Evolutionary conservation across 2,797 vertebrate species (phyloP), one percentile per base, ranked within the genome.

Genomic region (Acanthornis magna): DNA sequence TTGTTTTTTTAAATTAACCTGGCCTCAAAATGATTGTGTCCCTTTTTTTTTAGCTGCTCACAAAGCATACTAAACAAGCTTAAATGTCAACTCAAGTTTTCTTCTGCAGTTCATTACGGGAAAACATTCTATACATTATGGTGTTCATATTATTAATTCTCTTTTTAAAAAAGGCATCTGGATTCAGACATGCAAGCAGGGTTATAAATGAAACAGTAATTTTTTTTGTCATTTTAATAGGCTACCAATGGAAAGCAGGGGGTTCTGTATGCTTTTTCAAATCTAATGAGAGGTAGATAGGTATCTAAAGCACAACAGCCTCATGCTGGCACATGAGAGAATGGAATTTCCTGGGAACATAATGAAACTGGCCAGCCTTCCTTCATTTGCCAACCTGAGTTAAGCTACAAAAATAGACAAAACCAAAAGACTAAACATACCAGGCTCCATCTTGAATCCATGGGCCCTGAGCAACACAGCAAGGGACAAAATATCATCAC

Each of bases 301-400:
- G 83, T 85, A 96, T 96, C 96, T 95, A 83, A 96, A 91, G 61
- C 61, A 89, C 89, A 95, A 93, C 82, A 93, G 81, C 43, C 50
- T 82, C 90, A 82, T 0, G 1, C 63, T 87, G 88, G 61, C 78
- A 88, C 71, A 77, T 32, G 50, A 87, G 47, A 94, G 86, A 95
- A 89, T 78, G 81, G 87, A 93, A 92, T 93, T 93, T 93, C 94
- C 86, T 91, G 88, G 80, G 71, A 87, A 78, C 47, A 83, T 76
- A 95, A 85, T 88, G 61, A 84, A 95, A 90, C n/a, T 61, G 77
- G 67, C 61, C 83, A 86, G 68, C 47, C 62, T 90, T 80, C 85
- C 86, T 77, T 82, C 47, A 45, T 7, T 79, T 71, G 70, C 55
- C 87, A 92, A 38, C 50, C n/a, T 71, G 62, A 89, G 30, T 75